Evolutionary conservation across 2,888 invertebrate genomes (phyloP).

Genomic region (Cheiracanthium punctorium): DNA sequence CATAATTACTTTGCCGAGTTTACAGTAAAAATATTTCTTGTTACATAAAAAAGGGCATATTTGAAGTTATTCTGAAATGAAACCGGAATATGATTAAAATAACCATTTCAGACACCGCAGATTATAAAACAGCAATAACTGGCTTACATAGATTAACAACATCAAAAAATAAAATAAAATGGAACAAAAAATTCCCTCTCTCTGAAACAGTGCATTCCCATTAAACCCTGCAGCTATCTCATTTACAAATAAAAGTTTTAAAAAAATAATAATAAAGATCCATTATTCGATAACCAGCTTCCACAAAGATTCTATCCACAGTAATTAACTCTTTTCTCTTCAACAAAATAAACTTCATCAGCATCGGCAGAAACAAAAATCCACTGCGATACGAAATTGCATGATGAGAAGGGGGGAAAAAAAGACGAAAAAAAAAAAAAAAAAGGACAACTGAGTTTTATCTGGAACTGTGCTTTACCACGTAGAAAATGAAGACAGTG

Average conservation of each 20-base stretch:
- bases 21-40: too few species aligned
- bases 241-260: neutral
- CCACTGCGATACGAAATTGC: slow-evolving; percentile 27
- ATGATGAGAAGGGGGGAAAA: slow-evolving; percentile 1
- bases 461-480: slow-evolving; percentile 61
- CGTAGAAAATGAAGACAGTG: slow-evolving; percentile 64
- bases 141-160: too few species aligned
- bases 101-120: too few species aligned
- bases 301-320: slow-evolving; percentile 1
- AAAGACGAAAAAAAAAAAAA: slow-evolving; percentile 16
- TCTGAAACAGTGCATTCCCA: neutral
- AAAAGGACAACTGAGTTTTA: slow-evolving; percentile 52
- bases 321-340: slow-evolving; percentile 14
- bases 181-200: neutral
- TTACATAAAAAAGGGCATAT: too few species aligned
- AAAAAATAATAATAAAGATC: neutral
- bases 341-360: slow-evolving; percentile 45
- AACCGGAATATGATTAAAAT: too few species aligned
- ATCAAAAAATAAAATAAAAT: neutral
- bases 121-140: too few species aligned
- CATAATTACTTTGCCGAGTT: too few species aligned
- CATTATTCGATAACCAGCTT: neutral
- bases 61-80: too few species aligned
- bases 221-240: neutral
- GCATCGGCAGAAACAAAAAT: slow-evolving; percentile 3